Conservation (phyloP, 2,888 invertebrate species). For the Chalcis sispes region DNA sequence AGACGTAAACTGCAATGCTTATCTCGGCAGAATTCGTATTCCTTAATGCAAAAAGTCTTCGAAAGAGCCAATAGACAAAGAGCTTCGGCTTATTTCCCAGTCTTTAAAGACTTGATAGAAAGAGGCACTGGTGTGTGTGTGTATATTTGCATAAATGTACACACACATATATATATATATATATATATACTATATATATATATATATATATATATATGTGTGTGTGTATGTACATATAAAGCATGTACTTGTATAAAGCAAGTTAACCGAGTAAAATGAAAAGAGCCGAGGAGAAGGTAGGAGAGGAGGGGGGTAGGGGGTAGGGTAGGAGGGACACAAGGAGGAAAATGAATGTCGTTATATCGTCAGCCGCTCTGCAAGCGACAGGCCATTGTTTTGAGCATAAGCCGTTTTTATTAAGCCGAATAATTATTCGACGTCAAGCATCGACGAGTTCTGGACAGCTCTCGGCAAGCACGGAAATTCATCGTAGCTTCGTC, state of each 20-base stretch:
- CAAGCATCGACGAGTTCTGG: slow-evolving; percentile 60
- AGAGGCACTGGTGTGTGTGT: no score
- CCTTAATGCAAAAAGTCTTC: slow-evolving; percentile 29
- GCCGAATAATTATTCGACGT: slow-evolving; percentile 70
- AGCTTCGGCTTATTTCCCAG: slow-evolving; percentile 6
- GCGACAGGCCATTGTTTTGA: slow-evolving; percentile 72
- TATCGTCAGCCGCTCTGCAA: slow-evolving; percentile 62
- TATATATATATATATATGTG: no score
- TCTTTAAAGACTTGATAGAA: slow-evolving; percentile 11
- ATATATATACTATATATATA: no score
- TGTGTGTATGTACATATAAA: no score
- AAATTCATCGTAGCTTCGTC: slow-evolving; percentile 5
- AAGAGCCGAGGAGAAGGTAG: neutral
- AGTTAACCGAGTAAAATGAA: slow-evolving; percentile 33
- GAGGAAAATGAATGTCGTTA: slow-evolving; percentile 55
- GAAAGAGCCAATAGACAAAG: slow-evolving; percentile 14
- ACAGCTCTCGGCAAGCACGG: slow-evolving; percentile 20
- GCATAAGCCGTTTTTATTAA: slow-evolving; percentile 73
- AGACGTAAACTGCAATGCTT: neutral
- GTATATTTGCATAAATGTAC: no score
- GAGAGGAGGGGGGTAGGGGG: neutral
- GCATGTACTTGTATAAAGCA: neutral
- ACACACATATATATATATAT: no score
- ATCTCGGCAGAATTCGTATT: neutral
- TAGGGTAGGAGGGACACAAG: neutral